These are phyloP conservation scores for Neelides folsomi DNA, from an alignment of 2,888 invertebrate species.

Conservation along the genomic window DNA sequence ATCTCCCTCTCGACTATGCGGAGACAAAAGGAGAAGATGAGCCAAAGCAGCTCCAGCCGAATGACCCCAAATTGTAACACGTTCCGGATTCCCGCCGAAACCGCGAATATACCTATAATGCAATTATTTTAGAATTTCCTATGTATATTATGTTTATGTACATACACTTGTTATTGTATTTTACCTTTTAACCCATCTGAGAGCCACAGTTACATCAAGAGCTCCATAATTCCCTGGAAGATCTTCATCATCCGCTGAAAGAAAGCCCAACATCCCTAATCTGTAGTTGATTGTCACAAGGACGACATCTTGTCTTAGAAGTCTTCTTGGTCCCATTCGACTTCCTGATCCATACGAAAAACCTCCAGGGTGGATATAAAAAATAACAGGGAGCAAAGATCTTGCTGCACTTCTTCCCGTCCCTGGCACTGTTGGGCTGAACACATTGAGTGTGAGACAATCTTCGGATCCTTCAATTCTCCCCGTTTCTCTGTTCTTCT, in stretches of 20 bases:
- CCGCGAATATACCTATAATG: conserved; percentile 3
- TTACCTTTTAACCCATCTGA: conserved; percentile 14
- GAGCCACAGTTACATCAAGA: conserved; percentile 13
- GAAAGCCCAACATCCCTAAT: conserved; percentile 36
- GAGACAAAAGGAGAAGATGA: conserved; percentile 43
- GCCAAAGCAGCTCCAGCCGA: conserved; percentile 42
- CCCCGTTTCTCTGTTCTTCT: conserved; percentile 19
- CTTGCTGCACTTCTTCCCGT: conserved; percentile 13
- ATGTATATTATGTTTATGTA: conserved; percentile 45
- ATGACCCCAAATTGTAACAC: conserved; percentile 43
- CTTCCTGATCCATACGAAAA: conserved; percentile 53
- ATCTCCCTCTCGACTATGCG: conserved; percentile 33
- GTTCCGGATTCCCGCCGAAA: conserved; percentile 35
- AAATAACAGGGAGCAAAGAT: conserved; percentile 46
- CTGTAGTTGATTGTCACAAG: conserved; percentile 57
- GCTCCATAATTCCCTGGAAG: conserved; percentile 20
- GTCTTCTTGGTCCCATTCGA: conserved; percentile 44
- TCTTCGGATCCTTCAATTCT: conserved; percentile 30
- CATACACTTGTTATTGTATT: no score
- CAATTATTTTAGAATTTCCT: conserved; percentile 39
- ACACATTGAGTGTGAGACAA: conserved; percentile 37
- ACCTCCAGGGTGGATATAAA: conserved; percentile 55
- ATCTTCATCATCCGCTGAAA: conserved; percentile 15
- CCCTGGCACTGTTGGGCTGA: conserved; percentile 34
- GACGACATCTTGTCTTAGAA: conserved; percentile 53